Evolutionary conservation across 2,113 vertebrate species (phyloP), one percentile per base, ranked within the genome.

Genomic region (Hippolais icterina): DNA sequence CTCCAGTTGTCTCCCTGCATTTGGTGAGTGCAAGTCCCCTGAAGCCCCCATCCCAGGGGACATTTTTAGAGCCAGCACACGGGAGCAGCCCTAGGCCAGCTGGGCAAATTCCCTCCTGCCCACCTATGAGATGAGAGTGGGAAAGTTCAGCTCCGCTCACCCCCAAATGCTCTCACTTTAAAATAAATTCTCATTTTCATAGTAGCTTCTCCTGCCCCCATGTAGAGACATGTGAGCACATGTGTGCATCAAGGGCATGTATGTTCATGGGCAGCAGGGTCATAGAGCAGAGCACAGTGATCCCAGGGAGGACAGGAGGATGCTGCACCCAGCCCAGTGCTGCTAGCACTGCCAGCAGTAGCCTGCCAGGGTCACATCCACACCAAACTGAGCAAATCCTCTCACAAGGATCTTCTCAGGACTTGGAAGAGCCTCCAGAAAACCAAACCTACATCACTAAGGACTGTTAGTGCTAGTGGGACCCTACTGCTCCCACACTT

Each of bases 161-260:
- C 18, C 68, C 57, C 53, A 85, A 70, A 54, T 27, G 8, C 25
- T 66, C 60, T 79, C 15, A 25, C 37, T 71, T 71, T 27, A 42
- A 75, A 74, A 79, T 14, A 71, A 68, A 28, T 29, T 13, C 28
- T 29, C 2, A 47, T 84, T 60, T 84, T 68, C 4, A 3, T 20
- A 25, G 42, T 10, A 54, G 27, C 27, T 68, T 63, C 47, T 87
- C 46, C 74, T 76, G 22, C 11, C 4, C 5, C 47, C 15, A 17
- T 28, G 11, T 14, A 57, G 2, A 2, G 46, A 13, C 9, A 35
- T 0, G 9, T 23, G 46, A 81, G 56, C 60, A 21, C 39, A 7
- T 0, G 0, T 2, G 82, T 57, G 57, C 72, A 49, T 41, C 35
- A 4, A 1, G 18, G 6, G 15, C 23, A 31, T 0, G 0, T 15